These are phyloP conservation scores for Actinia equina DNA, from an alignment of 64 coral and sea anemone species.

Conservation along the genomic window DNA sequence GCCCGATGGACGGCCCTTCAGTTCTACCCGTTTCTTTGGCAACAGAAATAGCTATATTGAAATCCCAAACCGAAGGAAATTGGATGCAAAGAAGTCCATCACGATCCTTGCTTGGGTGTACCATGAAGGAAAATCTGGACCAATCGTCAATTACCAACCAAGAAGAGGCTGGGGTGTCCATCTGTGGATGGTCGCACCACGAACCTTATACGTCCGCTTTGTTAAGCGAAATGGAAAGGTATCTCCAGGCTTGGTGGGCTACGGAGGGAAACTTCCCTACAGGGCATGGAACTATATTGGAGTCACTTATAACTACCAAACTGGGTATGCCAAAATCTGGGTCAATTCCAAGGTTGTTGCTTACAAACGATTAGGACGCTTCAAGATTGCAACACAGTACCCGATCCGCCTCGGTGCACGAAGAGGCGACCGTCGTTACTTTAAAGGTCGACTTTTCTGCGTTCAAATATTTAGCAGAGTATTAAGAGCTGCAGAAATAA, in stretches of 20 bases:
- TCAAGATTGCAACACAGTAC: slow-evolving; percentile 72
- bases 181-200: slow-evolving; percentile 44
- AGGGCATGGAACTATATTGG: slow-evolving; percentile 74
- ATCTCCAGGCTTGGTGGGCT: slow-evolving; percentile 29
- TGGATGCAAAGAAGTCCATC: slow-evolving; percentile 62
- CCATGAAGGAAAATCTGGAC: slow-evolving; percentile 66
- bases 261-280: slow-evolving; percentile 41
- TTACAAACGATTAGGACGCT: slow-evolving; percentile 50
- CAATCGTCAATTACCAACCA: slow-evolving; percentile 66
- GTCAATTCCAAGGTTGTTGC: slow-evolving; percentile 66
- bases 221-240: slow-evolving; percentile 39
- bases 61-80: slow-evolving; percentile 60
- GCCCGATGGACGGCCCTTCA: slow-evolving; percentile 58
- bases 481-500: slow-evolving; percentile 50
- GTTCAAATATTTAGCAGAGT: slow-evolving; percentile 71
- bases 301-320: slow-evolving; percentile 65
- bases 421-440: slow-evolving; percentile 39
- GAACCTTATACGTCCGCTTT: slow-evolving; percentile 53
- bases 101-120: slow-evolving; percentile 76
- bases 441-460: slow-evolving; percentile 74
- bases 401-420: slow-evolving; percentile 73
- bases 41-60: slow-evolving; percentile 61
- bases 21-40: slow-evolving; percentile 62
- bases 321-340: slow-evolving; percentile 78
- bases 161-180: slow-evolving; percentile 61